Conservation (phyloP, 2,113 vertebrate genomes). For the Pelecanus crispus region DNA sequence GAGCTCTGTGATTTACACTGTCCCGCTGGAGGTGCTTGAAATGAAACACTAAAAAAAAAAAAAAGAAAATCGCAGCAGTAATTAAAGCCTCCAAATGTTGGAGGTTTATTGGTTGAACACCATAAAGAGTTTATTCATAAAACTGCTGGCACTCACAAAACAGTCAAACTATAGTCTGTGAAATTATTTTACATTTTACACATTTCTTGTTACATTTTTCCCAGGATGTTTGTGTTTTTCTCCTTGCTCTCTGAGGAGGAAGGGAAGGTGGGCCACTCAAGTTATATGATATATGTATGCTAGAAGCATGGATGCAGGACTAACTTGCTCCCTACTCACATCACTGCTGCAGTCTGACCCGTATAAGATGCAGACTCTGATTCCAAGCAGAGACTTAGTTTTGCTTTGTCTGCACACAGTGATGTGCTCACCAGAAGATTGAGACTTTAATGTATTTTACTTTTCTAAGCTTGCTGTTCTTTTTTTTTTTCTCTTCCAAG, state of each 20-base stretch:
- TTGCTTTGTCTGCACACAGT: not conserved
- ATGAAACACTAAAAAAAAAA: not conserved
- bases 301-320: not conserved
- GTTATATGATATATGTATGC: not conserved
- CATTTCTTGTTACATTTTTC: not conserved
- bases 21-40: not conserved
- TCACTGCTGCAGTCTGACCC: not conserved
- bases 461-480: not conserved
- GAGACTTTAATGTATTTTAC: not conserved
- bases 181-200: not conserved
- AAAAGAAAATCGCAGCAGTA: not conserved
- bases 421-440: not conserved
- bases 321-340: not conserved
- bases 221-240: not conserved
- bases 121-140: not conserved
- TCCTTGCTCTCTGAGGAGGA: not conserved
- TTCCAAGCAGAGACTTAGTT: not conserved
- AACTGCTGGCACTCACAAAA: not conserved
- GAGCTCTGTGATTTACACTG: not conserved
- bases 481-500: not conserved
- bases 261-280: not conserved
- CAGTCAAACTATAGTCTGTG: not conserved
- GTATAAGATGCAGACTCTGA: not conserved
- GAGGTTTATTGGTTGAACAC: not conserved
- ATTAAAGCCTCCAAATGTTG: not conserved